Conservation (phyloP, 2,797 vertebrate species). For the Eptatretus atami region DNA sequence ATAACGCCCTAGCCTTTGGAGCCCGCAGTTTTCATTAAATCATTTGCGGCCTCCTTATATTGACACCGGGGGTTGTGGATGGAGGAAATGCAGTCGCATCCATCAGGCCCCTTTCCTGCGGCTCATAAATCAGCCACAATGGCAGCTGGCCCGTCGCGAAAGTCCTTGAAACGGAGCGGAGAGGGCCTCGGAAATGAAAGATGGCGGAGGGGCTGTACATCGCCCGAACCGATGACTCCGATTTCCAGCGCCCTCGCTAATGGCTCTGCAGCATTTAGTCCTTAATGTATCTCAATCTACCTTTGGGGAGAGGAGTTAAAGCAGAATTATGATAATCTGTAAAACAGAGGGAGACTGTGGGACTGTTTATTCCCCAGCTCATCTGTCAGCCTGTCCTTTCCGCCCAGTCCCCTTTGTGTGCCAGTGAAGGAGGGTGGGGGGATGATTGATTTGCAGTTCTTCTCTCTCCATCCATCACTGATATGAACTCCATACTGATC, state of each 20-base stretch:
- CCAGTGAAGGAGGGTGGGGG: conserved; percentile 2
- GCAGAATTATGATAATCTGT: not conserved
- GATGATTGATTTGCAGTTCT: conserved; percentile 5
- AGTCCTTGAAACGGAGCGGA: conserved; percentile 5
- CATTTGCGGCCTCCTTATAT: conserved; percentile 1
- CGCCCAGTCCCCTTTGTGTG: not conserved
- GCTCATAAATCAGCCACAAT: conserved; percentile 5
- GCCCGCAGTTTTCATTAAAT: conserved; percentile 5
- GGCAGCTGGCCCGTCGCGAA: conserved; percentile 2
- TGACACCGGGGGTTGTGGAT: conserved; percentile 5
- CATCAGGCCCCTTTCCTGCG: conserved; percentile 3
- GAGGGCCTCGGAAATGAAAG: conserved; percentile 4
- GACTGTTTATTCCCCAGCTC: conserved; percentile 2
- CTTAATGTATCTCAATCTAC: not conserved
- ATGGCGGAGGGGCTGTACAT: not conserved
- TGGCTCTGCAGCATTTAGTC: not conserved
- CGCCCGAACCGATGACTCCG: conserved; percentile 2
- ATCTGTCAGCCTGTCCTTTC: conserved; percentile 2
- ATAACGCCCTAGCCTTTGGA: conserved; percentile 6
- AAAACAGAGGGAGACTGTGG: not conserved
- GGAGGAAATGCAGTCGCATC: conserved; percentile 5
- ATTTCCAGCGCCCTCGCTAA: too few species aligned
- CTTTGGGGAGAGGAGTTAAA: not conserved
- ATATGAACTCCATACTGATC: conserved; percentile 6
- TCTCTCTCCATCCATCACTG: conserved; percentile 3